These are phyloP conservation scores for Tinamus major DNA, from an alignment of 2,797 vertebrate species.

Conservation along the genomic window DNA sequence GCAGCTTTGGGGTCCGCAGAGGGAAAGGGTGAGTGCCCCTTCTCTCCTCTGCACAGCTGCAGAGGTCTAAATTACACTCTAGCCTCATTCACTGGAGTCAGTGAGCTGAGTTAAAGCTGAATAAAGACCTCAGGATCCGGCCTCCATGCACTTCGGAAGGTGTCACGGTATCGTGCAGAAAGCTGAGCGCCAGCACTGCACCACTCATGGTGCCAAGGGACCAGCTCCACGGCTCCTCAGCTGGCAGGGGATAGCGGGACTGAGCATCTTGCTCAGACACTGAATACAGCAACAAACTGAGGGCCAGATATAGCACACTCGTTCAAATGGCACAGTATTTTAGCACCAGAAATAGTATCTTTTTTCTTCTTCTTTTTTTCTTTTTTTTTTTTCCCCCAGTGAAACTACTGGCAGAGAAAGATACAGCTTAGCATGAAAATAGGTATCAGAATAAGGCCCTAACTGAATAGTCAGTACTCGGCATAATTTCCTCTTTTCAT, in stretches of 20 bases:
- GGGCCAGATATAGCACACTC: conserved; percentile 23
- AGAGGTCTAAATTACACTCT: not conserved
- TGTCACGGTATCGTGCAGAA: rapidly evolving
- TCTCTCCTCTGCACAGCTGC: rapidly evolving
- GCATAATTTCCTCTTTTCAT: conserved; percentile 69
- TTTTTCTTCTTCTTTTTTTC: not conserved
- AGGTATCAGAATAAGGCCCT: conserved; percentile 59
- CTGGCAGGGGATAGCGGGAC: not conserved
- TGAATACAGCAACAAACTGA: not conserved
- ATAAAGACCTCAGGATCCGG: not conserved
- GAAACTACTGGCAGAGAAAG: conserved; percentile 59
- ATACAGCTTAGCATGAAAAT: conserved; percentile 72
- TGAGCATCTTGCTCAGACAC: not conserved
- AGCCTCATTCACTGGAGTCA: not conserved
- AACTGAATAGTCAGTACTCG: conserved; percentile 63
- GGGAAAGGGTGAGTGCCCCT: rapidly evolving
- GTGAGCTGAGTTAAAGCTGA: not conserved
- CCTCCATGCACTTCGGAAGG: not conserved
- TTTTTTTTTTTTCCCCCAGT: too few relatives aligned
- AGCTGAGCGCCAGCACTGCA: not conserved
- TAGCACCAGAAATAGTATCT: conserved; percentile 52
- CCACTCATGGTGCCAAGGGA: not conserved
- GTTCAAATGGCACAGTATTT: conserved; percentile 6
- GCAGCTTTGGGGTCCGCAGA: rapidly evolving
- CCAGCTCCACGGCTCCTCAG: not conserved